Evolutionary conservation across 2,888 invertebrate genomes (phyloP), one percentile per base, ranked within the genome.

Genomic region (Chalcosyrphus nemorum): DNA sequence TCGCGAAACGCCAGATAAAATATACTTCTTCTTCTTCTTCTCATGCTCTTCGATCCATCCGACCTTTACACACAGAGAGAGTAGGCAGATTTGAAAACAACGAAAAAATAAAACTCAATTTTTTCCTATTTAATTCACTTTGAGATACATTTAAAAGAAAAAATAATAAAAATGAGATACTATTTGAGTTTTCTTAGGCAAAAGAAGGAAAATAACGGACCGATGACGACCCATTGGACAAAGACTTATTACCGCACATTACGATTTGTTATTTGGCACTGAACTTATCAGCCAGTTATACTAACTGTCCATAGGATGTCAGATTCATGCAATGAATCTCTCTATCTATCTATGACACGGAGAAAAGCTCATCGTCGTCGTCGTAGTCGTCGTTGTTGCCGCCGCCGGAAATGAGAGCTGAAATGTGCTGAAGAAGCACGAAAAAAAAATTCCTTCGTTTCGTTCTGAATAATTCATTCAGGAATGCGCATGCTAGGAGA

Each of bases 201-300:
- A 50, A 15, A 15, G 17, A 61, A 50, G 35, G 65, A 86, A 87
- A 68, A 82, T 86, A 86, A 87, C 77, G 86, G 86, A 81, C 86
- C 86, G 87, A 81, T 87, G 80, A 61, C 56, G 82, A 50, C 54
- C 82, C 82, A 72, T 41, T 82, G 72, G 72, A 84, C 89, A 87
- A 88, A 87, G 89, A 87, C 87, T 88, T 87, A 88, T 89, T 88
- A 89, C 90, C 90, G 88, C 88, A 88, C 89, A 88, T 88, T 88
- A 89, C 90, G 89, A 89, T 88, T 88, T 89, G 88, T 89, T 88
- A 89, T 90, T 90, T 90, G 90, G 89, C 90, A 91, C 90, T 91
- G 86, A 87, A 86, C 87, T 87, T 88, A 87, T 87, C 86, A 87
- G 75, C 43, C 54, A 57, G 84, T 75, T 78, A 80, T 57, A 75